Evolutionary conservation across 2,888 invertebrate species (phyloP), one percentile per base, ranked within the genome.

Genomic region (Laspeyria flexula): DNA sequence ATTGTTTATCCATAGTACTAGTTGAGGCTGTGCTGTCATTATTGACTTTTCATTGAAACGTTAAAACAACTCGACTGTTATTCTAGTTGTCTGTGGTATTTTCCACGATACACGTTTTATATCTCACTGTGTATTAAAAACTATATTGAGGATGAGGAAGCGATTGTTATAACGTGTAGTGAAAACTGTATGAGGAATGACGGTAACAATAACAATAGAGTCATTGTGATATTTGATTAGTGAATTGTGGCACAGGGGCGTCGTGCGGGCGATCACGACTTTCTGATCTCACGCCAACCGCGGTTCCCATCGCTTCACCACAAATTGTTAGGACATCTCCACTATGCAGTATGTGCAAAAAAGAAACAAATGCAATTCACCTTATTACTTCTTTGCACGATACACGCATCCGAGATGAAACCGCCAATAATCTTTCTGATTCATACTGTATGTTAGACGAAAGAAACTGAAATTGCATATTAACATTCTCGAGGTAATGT

Each of bases 211-310:
- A 83, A 87, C 86, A 87, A 87, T 88, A 75, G 79, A 83, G 78
- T 81, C 79, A 85, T 87, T 86, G 86, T 87, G 76, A 74, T 77
- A 73, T 81, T 85, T 83, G 82, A 86, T 85, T 82, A 83, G 83
- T 76, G 82, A 83, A 84, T 81, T 82, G 82, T 81, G 76, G 77
- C 71, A 71, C 77, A 74, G 76, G 79, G 77, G 75, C 73, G 75
- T 83, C 86, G 86, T 86, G 87, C 78, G 69, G 69, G 71, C 77
- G 82, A 82, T 85, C 88, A 87, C 88, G 88, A 88, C 82, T 85
- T 77, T 80, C 77, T 71, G 81, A 79, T 85, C 86, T 82, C 86
- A 87, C 85, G 87, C 74, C 74, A 69, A 60, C 60, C 62, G 57
- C 55, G 56, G 75, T 85, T 86, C 86, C 83, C 83, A 86, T 77